Conservation (phyloP, 2,888 invertebrate genomes). For the Eupithecia tripunctaria region DNA sequence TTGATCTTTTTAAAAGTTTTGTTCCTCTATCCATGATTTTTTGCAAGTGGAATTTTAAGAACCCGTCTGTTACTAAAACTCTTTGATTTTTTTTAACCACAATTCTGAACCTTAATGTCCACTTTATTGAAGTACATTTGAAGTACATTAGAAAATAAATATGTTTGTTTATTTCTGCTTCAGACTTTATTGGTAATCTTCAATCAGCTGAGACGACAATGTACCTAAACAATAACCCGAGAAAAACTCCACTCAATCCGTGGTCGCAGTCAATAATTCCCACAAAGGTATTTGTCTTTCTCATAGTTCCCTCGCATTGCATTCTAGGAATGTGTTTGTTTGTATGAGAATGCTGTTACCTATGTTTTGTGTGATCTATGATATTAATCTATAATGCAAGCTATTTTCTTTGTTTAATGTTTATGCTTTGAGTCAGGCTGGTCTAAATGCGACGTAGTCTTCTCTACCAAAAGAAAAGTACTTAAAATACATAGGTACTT, state of each 20-base stretch:
- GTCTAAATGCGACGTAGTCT: too few relatives aligned
- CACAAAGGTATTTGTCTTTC: constrained; percentile 15
- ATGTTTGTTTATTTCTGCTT: neutral
- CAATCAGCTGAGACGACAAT: neutral
- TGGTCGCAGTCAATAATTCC: neutral
- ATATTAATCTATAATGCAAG: constrained; percentile 14
- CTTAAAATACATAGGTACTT: too few relatives aligned
- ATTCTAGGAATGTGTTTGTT: constrained; percentile 31
- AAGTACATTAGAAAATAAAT: neutral
- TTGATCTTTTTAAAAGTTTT: too few relatives aligned
- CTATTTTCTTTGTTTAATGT: neutral
- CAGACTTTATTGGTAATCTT: neutral
- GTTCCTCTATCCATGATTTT: too few relatives aligned
- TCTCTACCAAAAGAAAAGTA: too few relatives aligned
- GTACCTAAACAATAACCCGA: neutral
- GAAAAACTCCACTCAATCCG: constrained; percentile 5
- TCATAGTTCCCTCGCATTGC: constrained; percentile 21
- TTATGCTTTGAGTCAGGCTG: neutral
- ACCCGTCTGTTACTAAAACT: too few relatives aligned
- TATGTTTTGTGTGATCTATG: constrained; percentile 26
- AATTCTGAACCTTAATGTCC: too few relatives aligned
- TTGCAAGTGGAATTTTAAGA: too few relatives aligned
- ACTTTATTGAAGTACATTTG: too few relatives aligned
- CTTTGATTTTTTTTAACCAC: too few relatives aligned
- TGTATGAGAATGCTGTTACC: neutral